phyloP scores from a whole-genome alignment of 2,797 vertebrate species.

The Poeciliopsis paucimaculata region DNA sequence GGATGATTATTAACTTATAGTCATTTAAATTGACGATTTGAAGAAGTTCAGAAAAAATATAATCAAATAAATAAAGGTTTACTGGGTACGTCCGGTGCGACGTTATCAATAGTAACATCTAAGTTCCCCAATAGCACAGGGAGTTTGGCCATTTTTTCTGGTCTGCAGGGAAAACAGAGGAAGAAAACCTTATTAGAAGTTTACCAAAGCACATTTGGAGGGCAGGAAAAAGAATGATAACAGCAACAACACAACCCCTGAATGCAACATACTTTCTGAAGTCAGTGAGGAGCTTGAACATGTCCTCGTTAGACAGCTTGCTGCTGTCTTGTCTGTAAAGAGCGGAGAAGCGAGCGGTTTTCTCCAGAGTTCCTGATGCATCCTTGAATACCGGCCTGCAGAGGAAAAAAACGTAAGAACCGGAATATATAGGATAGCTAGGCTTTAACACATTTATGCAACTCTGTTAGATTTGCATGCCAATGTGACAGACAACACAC shows the following conservation, averaged over 20 bases:
- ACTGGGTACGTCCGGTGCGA: constrained; percentile 92
- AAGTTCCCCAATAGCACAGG: constrained; percentile 96
- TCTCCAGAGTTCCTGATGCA: constrained; percentile 91
- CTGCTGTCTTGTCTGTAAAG: constrained; percentile 96
- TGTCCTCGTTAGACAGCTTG: constrained; percentile 95
- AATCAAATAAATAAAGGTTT: constrained; percentile 66
- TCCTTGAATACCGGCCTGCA: constrained; percentile 94
- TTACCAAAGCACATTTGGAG: background rate
- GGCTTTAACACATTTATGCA: background rate
- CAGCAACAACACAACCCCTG: no score
- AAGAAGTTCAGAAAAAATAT: background rate
- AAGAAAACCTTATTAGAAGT: background rate
- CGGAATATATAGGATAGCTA: background rate
- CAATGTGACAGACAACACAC: background rate
- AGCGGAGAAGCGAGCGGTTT: constrained; percentile 90
- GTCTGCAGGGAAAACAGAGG: constrained; percentile 75
- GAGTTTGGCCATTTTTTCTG: constrained; percentile 98
- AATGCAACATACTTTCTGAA: constrained; percentile 90
- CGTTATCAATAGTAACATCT: constrained; percentile 91
- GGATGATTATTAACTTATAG: background rate
- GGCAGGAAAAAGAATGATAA: background rate
- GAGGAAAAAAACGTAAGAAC: constrained; percentile 5
- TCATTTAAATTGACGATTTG: background rate
- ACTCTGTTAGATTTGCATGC: background rate
- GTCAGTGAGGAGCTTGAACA: constrained; percentile 94